phyloP scores from a whole-genome alignment of 2,888 invertebrate species.

The Dyspetes luteomarginatus region DNA sequence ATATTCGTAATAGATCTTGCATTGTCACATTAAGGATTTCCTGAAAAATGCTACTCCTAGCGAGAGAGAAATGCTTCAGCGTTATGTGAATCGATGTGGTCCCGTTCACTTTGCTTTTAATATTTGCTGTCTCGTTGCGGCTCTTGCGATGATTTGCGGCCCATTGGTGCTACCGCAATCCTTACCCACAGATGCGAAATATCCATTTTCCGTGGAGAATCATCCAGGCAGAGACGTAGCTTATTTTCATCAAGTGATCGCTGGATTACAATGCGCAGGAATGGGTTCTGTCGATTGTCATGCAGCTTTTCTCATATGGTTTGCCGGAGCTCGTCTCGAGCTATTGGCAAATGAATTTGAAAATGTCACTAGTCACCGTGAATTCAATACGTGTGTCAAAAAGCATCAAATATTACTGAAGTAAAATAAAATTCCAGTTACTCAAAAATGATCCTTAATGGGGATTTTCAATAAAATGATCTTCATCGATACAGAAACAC shows the following conservation, averaged over 20 bases:
- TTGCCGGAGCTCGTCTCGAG: slow-evolving; percentile 66
- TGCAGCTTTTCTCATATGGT: slow-evolving; percentile 70
- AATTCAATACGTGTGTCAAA: slow-evolving; percentile 62
- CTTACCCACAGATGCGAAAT: slow-evolving; percentile 44
- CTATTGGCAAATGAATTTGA: slow-evolving; percentile 57
- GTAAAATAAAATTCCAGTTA: slow-evolving; percentile 28
- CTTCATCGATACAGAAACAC: slow-evolving; percentile 47
- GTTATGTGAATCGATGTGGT: slow-evolving; percentile 64
- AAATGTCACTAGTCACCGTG: slow-evolving; percentile 27
- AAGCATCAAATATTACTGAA: slow-evolving; percentile 68
- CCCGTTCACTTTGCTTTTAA: slow-evolving; percentile 57
- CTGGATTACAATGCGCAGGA: slow-evolving; percentile 64
- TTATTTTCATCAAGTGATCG: slow-evolving; percentile 69
- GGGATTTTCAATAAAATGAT: not conserved
- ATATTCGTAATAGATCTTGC: slow-evolving; percentile 47
- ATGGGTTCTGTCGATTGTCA: slow-evolving; percentile 68
- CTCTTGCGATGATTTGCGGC: slow-evolving; percentile 36
- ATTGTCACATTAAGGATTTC: slow-evolving; percentile 53
- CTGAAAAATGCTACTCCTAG: slow-evolving; percentile 32
- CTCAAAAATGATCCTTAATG: not conserved
- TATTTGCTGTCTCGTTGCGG: slow-evolving; percentile 43
- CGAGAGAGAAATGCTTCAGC: slow-evolving; percentile 63
- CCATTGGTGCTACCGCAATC: slow-evolving; percentile 46
- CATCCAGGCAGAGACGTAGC: slow-evolving; percentile 58
- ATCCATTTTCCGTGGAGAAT: slow-evolving; percentile 66